phyloP scores from a whole-genome alignment of 1,140 invertebrate genomes.

The Anoplophora glabripennis region DNA sequence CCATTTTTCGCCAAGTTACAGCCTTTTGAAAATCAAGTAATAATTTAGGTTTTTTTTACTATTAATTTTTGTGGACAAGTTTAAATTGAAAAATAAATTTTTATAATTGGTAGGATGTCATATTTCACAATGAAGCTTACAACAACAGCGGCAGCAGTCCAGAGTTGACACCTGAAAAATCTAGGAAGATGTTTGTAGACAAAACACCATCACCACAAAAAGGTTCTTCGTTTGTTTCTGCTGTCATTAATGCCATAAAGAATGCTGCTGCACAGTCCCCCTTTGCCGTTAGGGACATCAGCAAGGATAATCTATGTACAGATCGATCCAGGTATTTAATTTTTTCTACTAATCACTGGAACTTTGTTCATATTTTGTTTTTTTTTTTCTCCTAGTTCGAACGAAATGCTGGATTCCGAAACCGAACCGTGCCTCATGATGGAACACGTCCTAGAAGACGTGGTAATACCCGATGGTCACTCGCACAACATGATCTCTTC shows the following conservation, averaged over 20 bases:
- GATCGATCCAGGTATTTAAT: conserved; percentile 15
- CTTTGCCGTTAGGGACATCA: conserved; percentile 45
- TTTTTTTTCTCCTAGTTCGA: conserved; percentile 32
- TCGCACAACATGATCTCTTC: conserved; percentile 68
- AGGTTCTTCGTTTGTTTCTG: conserved; percentile 63
- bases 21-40: no score
- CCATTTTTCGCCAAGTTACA: no score
- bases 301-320: conserved; percentile 33
- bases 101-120: conserved; percentile 69
- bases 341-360: not conserved
- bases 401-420: conserved; percentile 72
- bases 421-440: conserved; percentile 77
- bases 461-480: conserved; percentile 61
- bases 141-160: conserved; percentile 60
- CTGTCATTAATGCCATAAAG: conserved; percentile 65
- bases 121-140: conserved; percentile 73
- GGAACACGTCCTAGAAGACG: conserved; percentile 68
- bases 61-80: not conserved
- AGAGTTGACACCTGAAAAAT: conserved; percentile 59
- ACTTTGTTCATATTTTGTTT: conserved; percentile 2
- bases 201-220: conserved; percentile 56
- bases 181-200: conserved; percentile 52
- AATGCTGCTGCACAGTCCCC: conserved; percentile 57
- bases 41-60: no score
- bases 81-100: conserved; percentile 12